Conservation (phyloP, 2,113 vertebrate genomes). For the Chlorodrepanis virens region DNA sequence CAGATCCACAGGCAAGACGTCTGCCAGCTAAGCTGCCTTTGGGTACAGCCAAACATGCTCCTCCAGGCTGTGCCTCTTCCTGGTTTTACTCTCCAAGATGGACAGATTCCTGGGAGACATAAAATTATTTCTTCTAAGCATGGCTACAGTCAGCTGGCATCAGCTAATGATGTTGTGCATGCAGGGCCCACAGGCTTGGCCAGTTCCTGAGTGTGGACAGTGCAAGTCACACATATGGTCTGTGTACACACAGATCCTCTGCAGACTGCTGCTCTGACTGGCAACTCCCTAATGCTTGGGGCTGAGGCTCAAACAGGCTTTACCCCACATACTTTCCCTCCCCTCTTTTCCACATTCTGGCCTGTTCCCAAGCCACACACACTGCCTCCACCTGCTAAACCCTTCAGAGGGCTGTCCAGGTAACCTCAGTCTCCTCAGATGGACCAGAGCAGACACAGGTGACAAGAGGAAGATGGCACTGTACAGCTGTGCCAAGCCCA, state of each 20-base stretch:
- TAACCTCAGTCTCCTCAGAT: background rate
- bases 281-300: background rate
- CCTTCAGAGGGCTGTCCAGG: accelerated
- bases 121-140: background rate
- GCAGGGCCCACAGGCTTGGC: background rate
- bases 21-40: background rate
- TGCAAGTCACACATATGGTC: accelerated
- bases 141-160: accelerated
- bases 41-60: background rate
- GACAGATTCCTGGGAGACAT: background rate
- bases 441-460: background rate
- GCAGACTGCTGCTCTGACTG: background rate
- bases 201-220: background rate
- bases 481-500: background rate
- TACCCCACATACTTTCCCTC: background rate
- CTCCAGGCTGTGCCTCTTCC: background rate
- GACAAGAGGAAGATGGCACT: background rate
- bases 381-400: background rate
- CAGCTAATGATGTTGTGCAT: background rate
- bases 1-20: background rate
- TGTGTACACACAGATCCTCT: accelerated
- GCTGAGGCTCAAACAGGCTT: background rate
- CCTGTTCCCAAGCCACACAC: background rate
- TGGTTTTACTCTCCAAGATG: background rate
- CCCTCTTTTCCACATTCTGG: background rate